Evolutionary conservation across 2,888 invertebrate genomes (phyloP).

Genomic region (Thymelicus lineola): DNA sequence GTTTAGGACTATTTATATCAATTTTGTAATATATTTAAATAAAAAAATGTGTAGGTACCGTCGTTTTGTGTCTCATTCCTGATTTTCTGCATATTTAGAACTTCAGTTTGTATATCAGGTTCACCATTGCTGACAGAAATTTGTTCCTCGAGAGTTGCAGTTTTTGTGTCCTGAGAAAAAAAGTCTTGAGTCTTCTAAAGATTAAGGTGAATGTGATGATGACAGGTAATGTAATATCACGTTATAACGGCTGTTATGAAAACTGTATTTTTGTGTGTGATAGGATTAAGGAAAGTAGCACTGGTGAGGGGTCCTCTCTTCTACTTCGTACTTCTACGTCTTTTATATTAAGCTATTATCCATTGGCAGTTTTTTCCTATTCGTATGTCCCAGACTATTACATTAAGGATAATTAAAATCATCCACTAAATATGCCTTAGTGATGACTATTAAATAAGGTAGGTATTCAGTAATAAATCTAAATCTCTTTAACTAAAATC

Average conservation of each 20-base stretch:
- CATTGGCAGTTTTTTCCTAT: no score
- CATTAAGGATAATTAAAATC: no score
- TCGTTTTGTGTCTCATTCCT: conserved; percentile 4
- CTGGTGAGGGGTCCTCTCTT: no score
- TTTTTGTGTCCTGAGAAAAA: conserved; percentile 11
- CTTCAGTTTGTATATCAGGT: conserved; percentile 33
- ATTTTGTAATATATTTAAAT: neutral
- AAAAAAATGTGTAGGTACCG: neutral
- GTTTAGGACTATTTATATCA: neutral
- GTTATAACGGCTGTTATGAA: no score
- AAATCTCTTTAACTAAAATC: neutral
- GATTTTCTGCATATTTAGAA: conserved; percentile 20
- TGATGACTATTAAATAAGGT: neutral
- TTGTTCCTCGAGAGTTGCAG: conserved; percentile 1
- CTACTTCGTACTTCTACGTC: no score
- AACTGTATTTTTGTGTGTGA: no score
- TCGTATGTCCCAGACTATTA: no score
- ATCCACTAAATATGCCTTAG: no score
- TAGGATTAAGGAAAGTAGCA: no score
- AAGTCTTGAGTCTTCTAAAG: neutral
- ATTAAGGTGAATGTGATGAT: no score
- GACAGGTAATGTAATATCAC: no score
- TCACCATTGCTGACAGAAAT: neutral
- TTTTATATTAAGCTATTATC: no score
- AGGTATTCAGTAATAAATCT: neutral